phyloP scores from a whole-genome alignment of 2,113 vertebrate genomes.

The Dermatemys mawii region DNA sequence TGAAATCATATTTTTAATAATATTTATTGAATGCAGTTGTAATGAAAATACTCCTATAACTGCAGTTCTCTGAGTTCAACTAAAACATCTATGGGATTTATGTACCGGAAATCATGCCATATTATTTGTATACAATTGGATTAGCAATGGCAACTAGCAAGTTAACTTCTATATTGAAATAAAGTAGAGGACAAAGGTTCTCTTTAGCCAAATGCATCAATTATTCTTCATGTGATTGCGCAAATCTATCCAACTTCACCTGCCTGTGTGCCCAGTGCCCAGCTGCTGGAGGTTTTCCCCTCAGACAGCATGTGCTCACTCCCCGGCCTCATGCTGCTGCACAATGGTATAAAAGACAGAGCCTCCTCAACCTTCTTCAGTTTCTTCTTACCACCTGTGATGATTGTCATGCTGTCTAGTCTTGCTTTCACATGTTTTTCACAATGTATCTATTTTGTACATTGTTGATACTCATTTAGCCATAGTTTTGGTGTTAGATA shows the following conservation, averaged over 20 bases:
- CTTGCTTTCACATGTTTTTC: neutral
- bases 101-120: neutral
- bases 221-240: neutral
- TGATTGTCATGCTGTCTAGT: neutral
- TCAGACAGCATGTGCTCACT: neutral
- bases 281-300: neutral
- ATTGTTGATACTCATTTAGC: neutral
- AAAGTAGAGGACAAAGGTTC: neutral
- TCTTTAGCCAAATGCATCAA: neutral
- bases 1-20: accelerated
- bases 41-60: neutral
- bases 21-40: accelerated
- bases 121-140: accelerated
- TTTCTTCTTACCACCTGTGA: neutral
- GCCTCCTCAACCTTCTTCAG: neutral
- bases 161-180: neutral
- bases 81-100: accelerated
- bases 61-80: accelerated
- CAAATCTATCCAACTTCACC: neutral
- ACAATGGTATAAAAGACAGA: neutral
- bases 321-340: neutral
- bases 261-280: neutral
- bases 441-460: neutral
- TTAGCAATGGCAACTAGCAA: neutral
- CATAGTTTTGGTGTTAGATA: neutral